Evolutionary conservation across 1,140 invertebrate genomes (phyloP).

Genomic region (Anastatus disparis): DNA sequence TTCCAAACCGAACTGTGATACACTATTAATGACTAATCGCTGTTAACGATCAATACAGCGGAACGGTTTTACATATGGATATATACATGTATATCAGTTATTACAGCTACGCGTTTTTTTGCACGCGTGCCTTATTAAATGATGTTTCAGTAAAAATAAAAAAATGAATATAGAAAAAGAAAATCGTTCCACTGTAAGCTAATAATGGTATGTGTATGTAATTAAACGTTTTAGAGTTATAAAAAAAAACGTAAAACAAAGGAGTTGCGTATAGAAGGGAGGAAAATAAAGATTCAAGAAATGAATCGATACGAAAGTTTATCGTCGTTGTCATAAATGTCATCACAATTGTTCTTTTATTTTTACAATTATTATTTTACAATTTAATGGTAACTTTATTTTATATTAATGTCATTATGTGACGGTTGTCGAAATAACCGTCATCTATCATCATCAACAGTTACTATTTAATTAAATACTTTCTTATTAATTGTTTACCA

Average conservation of each 20-base stretch:
- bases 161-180: not conserved
- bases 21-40: slow-evolving; percentile 51
- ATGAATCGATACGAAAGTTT: slow-evolving; percentile 31
- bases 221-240: slow-evolving; percentile 59
- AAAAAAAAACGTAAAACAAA: slow-evolving; percentile 45
- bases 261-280: slow-evolving; percentile 43
- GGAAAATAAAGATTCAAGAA: slow-evolving; percentile 37
- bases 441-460: not conserved
- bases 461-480: slow-evolving; percentile 6
- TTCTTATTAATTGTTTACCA: slow-evolving; percentile 8
- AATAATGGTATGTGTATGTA: slow-evolving; percentile 60
- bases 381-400: slow-evolving; percentile 31
- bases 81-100: not conserved
- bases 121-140: not conserved
- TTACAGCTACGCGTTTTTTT: not conserved
- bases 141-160: not conserved
- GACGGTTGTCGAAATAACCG: not conserved
- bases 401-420: not conserved
- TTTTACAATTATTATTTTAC: slow-evolving; percentile 26
- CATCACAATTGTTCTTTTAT: slow-evolving; percentile 31
- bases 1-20: slow-evolving; percentile 66
- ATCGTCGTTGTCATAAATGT: slow-evolving; percentile 23
- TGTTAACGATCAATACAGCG: slow-evolving; percentile 25
- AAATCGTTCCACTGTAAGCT: slow-evolving; percentile 37
- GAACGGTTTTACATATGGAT: slow-evolving; percentile 26